Base-by-base conservation (phyloP, 2,888 invertebrate species). In the Dicycla oo region DNA sequence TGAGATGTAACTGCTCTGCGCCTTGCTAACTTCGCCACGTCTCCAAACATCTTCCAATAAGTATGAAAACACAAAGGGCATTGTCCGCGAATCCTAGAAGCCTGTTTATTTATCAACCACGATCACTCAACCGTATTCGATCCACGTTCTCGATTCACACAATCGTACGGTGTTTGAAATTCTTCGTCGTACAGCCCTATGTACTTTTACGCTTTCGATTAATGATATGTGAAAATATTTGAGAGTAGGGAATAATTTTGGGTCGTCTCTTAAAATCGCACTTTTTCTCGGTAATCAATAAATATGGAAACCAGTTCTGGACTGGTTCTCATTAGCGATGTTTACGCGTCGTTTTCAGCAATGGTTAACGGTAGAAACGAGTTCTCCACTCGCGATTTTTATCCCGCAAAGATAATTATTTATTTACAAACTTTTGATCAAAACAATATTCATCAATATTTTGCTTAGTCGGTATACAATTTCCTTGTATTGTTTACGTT, bases 91-190 rank as follows among this genome's bases (percentile, higher is more conserved):
- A 91, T 91, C 90, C 90, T 89, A 91, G 87, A 88, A 88, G 86
- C 89, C 90, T 87, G 91, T 92, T 93, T 94, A 91, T 93, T 93
- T 93, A 94, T 93, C 92, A 90, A 90, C 85, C 88, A 90, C 92
- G 89, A 93, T 90, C 88, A 84, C 85, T 90, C 88, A 90, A 90
- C 85, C 85, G 89, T 91, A 95, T 95, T 94, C 95, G 90, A 92
- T 92, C 79, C 95, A 95, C 96, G 96, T 94, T 89, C 91, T 85
- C 91, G 91, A 93, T 95, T 95, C 95, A 94, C 95, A 95, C 95
- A 95, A 94, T 89, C 90, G 88, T 91, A 93, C 91, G 90, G 91
- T 91, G 90, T 90, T 93, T 90, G 90, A 88, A 92, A 94, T 94
- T 93, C 94, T 90, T 90, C 85, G 81, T 81, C 87, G 87, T 78